Base-by-base conservation (phyloP, 2,888 invertebrate genomes). In the Drosophila monieri region DNA sequence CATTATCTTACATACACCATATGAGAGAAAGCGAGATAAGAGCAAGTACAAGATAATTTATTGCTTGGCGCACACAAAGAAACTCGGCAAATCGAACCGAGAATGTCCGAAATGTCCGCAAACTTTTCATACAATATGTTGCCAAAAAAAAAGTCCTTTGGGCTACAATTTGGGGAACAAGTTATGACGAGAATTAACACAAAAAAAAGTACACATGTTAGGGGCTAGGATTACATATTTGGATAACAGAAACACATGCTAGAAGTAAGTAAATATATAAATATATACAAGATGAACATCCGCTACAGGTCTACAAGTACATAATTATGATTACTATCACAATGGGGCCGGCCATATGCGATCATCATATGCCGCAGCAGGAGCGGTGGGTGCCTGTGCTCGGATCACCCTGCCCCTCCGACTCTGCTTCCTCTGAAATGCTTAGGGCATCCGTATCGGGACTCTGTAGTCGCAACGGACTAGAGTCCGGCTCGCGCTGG, bases 321-420 rank as follows among this genome's bases (percentile, higher is more conserved):
- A 73, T 78, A 66, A 65, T 39, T 73, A 75, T 58, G 43, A 55
- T 58, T 68, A 74, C 74, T 88, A 81, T 81, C 81, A 81, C 81
- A 81, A 88, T 78, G 62, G 27, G 39, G 43, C 65, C 71, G 73
- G 27, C n/a, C 41, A 15, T 18, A 41, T 41, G 18, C 18, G 15
- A 15, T 15, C 9, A 15, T 43, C 21, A 81, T 53, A 83, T 88
- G 68, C 88, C 85, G 48, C 81, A 81, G 60, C 81, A 81, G 65
- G 81, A 85, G 15, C 88, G 83, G 23, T 81, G 70, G 27, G 44
- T 14, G 21, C 64, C 70, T 14, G 51, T 35, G n/a, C 6, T 35
- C 12, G 48, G 21, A 14, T 60, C 51, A 9, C 25, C 56, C 6
- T 37, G 39, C 1, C 52, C 49, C 8, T 55, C 10, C 27, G 61